Evolutionary conservation across 64 coral and sea anemone species (phyloP).

Genomic region (Porites lutea): DNA sequence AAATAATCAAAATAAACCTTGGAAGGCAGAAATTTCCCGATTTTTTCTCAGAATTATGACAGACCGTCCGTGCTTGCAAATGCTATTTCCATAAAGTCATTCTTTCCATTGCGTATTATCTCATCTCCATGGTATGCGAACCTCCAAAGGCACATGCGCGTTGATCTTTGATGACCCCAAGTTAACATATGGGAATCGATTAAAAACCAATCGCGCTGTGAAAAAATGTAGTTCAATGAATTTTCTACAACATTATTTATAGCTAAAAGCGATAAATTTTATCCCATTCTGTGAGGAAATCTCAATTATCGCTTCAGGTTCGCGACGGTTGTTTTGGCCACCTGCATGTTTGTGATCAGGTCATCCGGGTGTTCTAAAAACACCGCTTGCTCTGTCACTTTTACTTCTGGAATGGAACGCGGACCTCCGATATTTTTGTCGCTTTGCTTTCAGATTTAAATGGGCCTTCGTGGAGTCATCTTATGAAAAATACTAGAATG

Average conservation of each 20-base stretch:
- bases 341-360: constrained; percentile 48
- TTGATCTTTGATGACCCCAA: not conserved
- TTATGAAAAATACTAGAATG: too few species aligned
- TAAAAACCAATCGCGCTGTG: not conserved
- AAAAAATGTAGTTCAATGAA: not conserved
- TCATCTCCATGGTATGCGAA: constrained; percentile 40
- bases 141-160: not conserved
- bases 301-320: not conserved
- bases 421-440: not conserved
- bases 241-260: not conserved
- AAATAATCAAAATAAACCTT: not conserved
- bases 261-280: not conserved
- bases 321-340: not conserved
- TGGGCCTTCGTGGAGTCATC: too few species aligned
- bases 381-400: not conserved
- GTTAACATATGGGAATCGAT: not conserved
- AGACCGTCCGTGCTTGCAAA: constrained; percentile 26
- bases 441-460: not conserved
- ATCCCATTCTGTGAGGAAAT: not conserved
- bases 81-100: constrained; percentile 63
- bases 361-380: not conserved
- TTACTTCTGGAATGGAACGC: not conserved
- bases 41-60: constrained; percentile 44
- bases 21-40: not conserved
- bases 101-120: not conserved